Conservation (phyloP, 2,888 invertebrate species). For the Cheilosia urbana region DNA sequence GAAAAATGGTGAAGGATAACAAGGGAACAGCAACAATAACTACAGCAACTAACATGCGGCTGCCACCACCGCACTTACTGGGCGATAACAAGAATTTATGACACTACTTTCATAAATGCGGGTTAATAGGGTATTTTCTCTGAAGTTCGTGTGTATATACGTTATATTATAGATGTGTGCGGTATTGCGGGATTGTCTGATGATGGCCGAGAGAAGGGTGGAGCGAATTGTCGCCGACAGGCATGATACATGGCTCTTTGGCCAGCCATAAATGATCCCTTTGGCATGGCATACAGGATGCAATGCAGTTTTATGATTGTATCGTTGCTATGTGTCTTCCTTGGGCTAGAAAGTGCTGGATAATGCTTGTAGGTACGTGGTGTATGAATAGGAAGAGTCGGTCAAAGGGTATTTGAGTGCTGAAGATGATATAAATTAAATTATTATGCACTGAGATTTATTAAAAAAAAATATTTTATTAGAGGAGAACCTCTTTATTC, state of each 20-base stretch:
- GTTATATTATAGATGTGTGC: neutral
- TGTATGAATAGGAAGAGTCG: conserved; percentile 24
- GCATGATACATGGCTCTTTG: conserved; percentile 69
- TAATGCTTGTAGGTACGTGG: conserved; percentile 16
- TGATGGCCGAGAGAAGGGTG: conserved; percentile 1
- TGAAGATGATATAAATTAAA: conserved; percentile 56
- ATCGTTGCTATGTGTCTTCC: conserved; percentile 30
- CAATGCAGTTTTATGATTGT: conserved; percentile 70
- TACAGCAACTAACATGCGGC: conserved; percentile 71
- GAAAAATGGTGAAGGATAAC: conserved; percentile 68
- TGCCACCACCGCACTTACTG: conserved; percentile 70
- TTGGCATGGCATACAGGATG: conserved; percentile 61
- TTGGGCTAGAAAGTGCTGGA: conserved; percentile 37
- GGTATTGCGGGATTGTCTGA: conserved; percentile 2
- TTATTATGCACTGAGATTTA: too few species aligned
- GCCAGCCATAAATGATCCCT: conserved; percentile 65
- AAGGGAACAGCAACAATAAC: conserved; percentile 63
- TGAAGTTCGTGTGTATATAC: conserved; percentile 18
- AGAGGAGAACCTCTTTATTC: too few species aligned
- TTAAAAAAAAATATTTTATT: too few species aligned
- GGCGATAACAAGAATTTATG: conserved; percentile 74
- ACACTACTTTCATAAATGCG: conserved; percentile 72
- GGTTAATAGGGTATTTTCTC: conserved; percentile 74
- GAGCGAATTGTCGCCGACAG: conserved; percentile 64
- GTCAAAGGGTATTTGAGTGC: conserved; percentile 59